A percentile compares a stretch with the other conserved stretches of the same genome.
Conservation (phyloP, 64 coral and sea anemone genomes). For the Montipora capricornis region DNA sequence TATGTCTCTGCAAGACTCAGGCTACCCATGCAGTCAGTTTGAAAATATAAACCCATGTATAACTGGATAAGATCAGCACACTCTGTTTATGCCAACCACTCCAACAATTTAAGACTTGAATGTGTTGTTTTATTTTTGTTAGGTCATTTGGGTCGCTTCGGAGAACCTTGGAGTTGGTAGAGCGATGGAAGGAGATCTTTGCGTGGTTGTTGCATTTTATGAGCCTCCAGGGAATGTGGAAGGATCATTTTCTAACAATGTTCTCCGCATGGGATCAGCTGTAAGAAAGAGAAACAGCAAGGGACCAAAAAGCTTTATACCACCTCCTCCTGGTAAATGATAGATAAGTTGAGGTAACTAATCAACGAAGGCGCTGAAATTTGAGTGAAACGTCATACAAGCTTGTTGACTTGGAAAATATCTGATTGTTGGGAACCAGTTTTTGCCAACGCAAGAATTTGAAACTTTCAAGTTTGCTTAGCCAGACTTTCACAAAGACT, state of each 20-base stretch:
- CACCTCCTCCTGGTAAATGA: slow-evolving; percentile 79
- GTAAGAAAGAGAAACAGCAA: slow-evolving; percentile 54
- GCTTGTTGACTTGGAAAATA: neutral
- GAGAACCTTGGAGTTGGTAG: slow-evolving; percentile 94
- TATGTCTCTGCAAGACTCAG: no score
- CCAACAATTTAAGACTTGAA: neutral
- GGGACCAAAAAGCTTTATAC: slow-evolving; percentile 59
- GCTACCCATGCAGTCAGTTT: no score
- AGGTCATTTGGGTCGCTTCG: slow-evolving; percentile 94
- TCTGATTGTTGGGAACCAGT: no score
- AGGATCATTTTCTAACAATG: slow-evolving; percentile 86
- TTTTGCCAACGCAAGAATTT: no score
- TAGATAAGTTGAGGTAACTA: no score
- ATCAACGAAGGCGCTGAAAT: neutral
- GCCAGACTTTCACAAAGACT: no score
- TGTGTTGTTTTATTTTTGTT: neutral
- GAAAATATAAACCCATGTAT: no score
- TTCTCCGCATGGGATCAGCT: slow-evolving; percentile 64
- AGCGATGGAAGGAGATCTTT: slow-evolving; percentile 74
- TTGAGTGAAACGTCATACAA: neutral
- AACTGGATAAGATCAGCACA: no score
- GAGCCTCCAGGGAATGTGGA: slow-evolving; percentile 97
- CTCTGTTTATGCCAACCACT: no score
- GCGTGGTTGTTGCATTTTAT: slow-evolving; percentile 95
- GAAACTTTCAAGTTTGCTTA: no score